Evolutionary conservation across 35 echinoderm and acorn worm species (phyloP), one percentile per base, ranked within the genome.

Genomic region (Apostichopus japonicus): DNA sequence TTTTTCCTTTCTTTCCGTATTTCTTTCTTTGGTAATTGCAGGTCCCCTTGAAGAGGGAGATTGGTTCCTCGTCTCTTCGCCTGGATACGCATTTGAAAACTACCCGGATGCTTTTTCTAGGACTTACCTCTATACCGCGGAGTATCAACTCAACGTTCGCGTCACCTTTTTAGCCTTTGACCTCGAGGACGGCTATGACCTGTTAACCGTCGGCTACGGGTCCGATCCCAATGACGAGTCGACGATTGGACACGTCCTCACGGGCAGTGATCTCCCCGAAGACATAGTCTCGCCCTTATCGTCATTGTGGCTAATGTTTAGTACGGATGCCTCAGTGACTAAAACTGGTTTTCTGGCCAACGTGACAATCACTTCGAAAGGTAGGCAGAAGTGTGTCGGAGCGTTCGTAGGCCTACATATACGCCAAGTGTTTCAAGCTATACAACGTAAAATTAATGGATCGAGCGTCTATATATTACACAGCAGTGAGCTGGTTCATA

Each of bases 251-350:
- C 6, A 8, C 16, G 58, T 23, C 10, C 63, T 87, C 9, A 65
- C 58, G 10, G 86, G 86, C 16, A 87, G 86, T 63, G 63, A 4
- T 0, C 17, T 87, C 10, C 86, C 86, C 24, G 14, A 19, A 62
- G 21, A 63, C 23, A 87, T 87, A 14, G 86, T 87, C 1, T 87
- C 86, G 11, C 86, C 86, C 1, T 62, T 62, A 22, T 10, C 58
- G 8, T 87, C 86, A 10, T 13, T 87, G 86, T 87, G 86, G 86
- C 58, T 87, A 10, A 44, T 5, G 58, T 87, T 87, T 63, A 62
- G 55, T 8, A 65, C 17, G 58, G 86, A 87, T 16, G 6, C 5
- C 15, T 87, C 86, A 8, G 27, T 87, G 19, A 87, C 53, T 6
- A 87, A 87, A 27, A 56, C 56, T 65, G 86, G 86, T 24, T 87